A percentile compares a stretch with the other conserved stretches of the same genome.
Evolutionary conservation across 2,888 invertebrate species (phyloP).

Genomic region (Nomada ferruginata): DNA sequence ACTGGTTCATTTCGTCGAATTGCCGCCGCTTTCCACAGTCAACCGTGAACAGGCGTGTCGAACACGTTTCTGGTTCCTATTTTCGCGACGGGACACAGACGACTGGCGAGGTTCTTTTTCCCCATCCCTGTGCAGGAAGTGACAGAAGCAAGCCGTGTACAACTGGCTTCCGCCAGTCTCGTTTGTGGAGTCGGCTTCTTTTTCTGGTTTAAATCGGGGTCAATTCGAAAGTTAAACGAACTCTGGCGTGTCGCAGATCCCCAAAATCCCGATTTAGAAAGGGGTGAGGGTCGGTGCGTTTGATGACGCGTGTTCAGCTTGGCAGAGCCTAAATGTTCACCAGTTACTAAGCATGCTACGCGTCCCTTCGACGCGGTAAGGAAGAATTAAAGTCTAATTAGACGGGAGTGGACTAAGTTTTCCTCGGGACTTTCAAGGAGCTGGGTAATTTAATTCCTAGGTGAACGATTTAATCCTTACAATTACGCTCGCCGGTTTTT

Average conservation of each 20-base stretch:
- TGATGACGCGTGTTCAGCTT: slow-evolving; percentile 38
- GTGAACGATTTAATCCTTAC: no score
- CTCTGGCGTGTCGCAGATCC: slow-evolving; percentile 40
- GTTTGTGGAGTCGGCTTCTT: slow-evolving; percentile 23
- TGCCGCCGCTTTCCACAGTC: not conserved
- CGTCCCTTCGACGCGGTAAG: slow-evolving; percentile 31
- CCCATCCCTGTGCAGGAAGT: slow-evolving; percentile 36
- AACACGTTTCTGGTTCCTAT: slow-evolving; percentile 25
- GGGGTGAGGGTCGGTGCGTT: slow-evolving; percentile 50
- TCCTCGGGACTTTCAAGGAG: no score
- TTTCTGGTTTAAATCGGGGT: slow-evolving; percentile 70
- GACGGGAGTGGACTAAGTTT: no score
- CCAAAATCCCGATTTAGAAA: slow-evolving; percentile 66
- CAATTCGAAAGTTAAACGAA: slow-evolving; percentile 74
- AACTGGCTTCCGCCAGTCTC: slow-evolving; percentile 32
- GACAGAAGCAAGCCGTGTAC: not conserved
- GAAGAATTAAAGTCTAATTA: slow-evolving; percentile 31
- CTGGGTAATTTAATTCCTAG: no score
- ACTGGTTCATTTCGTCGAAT: not conserved
- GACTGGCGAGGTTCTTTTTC: slow-evolving; percentile 1
- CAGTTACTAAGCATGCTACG: slow-evolving; percentile 53
- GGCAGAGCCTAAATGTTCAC: slow-evolving; percentile 38
- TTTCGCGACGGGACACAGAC: slow-evolving; percentile 26
- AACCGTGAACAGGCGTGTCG: not conserved
- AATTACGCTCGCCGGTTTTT: no score